These are phyloP conservation scores for Phaethon lepturus DNA, from an alignment of 2,113 vertebrate species.

Conservation along the genomic window DNA sequence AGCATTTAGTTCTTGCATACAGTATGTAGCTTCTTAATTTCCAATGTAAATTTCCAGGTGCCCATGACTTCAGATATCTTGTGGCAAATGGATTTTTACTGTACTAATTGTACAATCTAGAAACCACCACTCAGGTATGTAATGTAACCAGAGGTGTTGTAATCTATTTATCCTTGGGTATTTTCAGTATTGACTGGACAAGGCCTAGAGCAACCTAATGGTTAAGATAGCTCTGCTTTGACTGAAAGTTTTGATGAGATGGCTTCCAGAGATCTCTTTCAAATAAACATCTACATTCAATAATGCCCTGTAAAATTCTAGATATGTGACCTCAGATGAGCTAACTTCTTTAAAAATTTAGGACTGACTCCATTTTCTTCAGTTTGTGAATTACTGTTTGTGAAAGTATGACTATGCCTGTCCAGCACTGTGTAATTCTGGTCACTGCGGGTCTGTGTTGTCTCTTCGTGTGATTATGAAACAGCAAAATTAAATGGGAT, in stretches of 20 bases:
- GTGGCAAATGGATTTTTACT: background rate
- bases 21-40: background rate
- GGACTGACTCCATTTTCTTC: background rate
- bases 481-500: background rate
- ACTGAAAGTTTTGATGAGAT: fast-evolving
- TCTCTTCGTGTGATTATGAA: background rate
- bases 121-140: background rate
- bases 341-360: background rate
- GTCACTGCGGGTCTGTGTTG: background rate
- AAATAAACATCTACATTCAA: background rate
- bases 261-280: background rate
- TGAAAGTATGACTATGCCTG: background rate
- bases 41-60: background rate
- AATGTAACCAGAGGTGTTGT: background rate
- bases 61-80: background rate
- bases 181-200: background rate
- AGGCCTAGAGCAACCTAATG: background rate
- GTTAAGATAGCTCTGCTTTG: background rate
- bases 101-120: background rate
- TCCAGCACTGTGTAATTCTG: background rate
- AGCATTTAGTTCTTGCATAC: background rate
- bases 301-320: background rate
- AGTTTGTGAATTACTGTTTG: background rate
- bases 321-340: background rate
- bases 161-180: background rate